phyloP scores from a whole-genome alignment of 2,797 vertebrate genomes.

The Danio kyathit region DNA sequence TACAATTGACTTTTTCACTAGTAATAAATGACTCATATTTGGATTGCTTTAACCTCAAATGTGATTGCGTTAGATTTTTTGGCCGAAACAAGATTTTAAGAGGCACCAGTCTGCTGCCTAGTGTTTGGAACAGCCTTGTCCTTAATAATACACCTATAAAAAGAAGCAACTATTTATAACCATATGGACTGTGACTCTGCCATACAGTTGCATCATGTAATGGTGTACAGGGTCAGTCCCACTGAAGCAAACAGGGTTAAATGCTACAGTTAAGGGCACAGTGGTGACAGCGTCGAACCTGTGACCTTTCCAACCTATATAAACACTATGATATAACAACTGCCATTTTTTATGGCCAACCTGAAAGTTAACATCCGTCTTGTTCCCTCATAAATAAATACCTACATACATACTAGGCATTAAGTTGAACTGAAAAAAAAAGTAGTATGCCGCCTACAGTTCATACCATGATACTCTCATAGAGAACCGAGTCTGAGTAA shows the following conservation, averaged over 20 bases:
- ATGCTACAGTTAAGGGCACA: neutral
- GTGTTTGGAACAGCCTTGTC: neutral
- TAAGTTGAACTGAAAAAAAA: no score
- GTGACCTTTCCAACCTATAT: neutral
- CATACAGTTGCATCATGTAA: neutral
- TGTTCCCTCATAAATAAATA: no score
- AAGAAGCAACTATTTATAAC: slow-evolving; percentile 7
- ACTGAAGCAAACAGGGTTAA: neutral
- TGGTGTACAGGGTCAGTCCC: neutral
- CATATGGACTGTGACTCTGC: neutral
- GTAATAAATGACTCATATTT: neutral
- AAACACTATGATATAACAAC: no score
- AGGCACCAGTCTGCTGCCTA: neutral
- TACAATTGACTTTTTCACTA: neutral
- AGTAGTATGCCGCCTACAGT: no score
- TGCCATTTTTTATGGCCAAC: no score
- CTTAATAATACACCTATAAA: slow-evolving; percentile 8
- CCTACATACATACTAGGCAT: no score
- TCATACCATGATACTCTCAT: no score
- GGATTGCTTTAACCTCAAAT: neutral
- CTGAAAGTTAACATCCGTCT: no score
- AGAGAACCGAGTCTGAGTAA: no score
- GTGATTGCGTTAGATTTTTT: neutral
- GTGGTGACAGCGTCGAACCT: neutral
- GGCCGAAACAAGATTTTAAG: neutral